These are phyloP conservation scores for Eulemur mongoz DNA, from an alignment of 2,797 vertebrate genomes.

Conservation along the genomic window DNA sequence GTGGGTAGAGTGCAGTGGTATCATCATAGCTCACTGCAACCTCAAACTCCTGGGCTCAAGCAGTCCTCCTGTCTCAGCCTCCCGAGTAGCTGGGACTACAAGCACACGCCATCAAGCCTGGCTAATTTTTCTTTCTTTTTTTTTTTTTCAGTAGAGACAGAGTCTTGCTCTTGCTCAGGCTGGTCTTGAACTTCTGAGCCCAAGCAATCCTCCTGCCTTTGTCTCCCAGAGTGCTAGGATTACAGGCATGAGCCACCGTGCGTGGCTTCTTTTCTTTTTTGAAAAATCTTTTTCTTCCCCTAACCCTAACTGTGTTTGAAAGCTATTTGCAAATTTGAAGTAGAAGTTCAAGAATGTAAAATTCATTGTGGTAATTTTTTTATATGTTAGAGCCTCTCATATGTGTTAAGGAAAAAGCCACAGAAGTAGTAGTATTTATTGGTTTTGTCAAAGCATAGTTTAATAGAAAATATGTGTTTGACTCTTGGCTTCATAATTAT, in stretches of 20 bases:
- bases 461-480: conserved; percentile 41
- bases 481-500: conserved; percentile 2
- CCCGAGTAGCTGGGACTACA: background rate
- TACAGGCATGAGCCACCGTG: background rate
- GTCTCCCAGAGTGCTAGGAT: background rate
- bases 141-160: background rate
- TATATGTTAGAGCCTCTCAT: background rate
- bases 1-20: background rate
- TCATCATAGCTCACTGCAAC: background rate
- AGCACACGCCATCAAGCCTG: background rate
- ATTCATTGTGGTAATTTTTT: background rate
- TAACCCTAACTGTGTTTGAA: background rate
- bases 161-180: background rate
- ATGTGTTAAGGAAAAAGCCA: background rate
- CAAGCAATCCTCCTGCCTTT: background rate
- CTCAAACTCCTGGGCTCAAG: background rate
- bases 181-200: background rate
- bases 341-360: background rate
- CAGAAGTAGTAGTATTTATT: background rate
- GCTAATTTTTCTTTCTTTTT: background rate
- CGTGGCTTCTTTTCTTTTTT: background rate
- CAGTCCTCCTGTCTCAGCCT: background rate
- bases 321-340: conserved; percentile 30
- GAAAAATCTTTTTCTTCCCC: background rate
- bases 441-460: conserved; percentile 4